Evolutionary conservation across 2,113 vertebrate genomes (phyloP).

Genomic region (Anguilla rostrata): DNA sequence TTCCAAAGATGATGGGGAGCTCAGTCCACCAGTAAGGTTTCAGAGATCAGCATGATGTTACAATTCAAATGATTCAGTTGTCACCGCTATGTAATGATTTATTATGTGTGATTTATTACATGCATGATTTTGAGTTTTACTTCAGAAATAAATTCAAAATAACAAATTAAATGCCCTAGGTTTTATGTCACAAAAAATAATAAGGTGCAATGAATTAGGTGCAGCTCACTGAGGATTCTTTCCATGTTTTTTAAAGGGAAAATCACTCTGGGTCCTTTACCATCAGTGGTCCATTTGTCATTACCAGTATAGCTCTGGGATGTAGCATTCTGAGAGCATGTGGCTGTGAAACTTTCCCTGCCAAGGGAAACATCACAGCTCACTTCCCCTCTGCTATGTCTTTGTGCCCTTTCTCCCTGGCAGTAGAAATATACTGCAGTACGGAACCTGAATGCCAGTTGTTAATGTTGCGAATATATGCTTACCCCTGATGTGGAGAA

Average conservation of each 20-base stretch:
- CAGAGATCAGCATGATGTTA: neutral
- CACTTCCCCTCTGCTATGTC: neutral
- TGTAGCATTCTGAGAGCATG: neutral
- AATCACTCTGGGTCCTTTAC: neutral
- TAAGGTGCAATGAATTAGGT: too few species aligned
- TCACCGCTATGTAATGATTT: too few species aligned
- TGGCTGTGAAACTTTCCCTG: neutral
- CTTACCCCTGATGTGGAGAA: neutral
- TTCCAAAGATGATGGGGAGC: neutral
- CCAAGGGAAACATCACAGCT: constrained; percentile 12
- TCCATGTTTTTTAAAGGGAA: neutral
- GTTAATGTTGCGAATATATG: neutral
- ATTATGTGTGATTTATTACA: too few species aligned
- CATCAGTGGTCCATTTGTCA: neutral
- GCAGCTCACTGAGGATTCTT: neutral
- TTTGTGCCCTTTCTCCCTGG: neutral
- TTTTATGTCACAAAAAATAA: too few species aligned
- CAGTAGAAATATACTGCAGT: neutral
- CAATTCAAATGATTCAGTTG: too few species aligned
- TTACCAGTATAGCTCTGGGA: neutral
- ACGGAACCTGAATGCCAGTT: neutral
- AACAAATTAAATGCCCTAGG: too few species aligned
- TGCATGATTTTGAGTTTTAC: too few species aligned
- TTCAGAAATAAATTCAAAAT: too few species aligned
- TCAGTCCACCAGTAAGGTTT: neutral